A percentile compares a stretch with the other conserved stretches of the same genome.
Conservation (phyloP, 2,797 vertebrate genomes). For the Echeneis naucrates region DNA sequence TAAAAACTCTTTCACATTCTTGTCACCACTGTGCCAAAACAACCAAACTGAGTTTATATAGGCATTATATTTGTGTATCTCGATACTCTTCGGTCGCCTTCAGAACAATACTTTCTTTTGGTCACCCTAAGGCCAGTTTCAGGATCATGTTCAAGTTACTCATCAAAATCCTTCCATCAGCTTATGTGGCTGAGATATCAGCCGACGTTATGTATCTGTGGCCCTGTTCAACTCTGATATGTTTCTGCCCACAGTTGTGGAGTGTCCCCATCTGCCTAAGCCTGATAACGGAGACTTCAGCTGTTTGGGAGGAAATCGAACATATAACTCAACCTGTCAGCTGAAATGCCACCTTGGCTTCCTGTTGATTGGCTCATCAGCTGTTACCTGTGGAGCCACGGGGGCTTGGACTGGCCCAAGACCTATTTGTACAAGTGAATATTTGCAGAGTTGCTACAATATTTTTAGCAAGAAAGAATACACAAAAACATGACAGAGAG, state of each 20-base stretch:
- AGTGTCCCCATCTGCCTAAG: conserved; percentile 50
- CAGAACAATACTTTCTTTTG: conserved; percentile 47
- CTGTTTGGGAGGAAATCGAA: conserved; percentile 54
- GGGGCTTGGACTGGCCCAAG: conserved; percentile 67
- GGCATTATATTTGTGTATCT: no score
- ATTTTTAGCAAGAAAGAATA: neutral
- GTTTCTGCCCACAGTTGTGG: conserved; percentile 49
- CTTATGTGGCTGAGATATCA: neutral
- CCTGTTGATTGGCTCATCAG: conserved; percentile 30
- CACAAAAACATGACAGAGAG: neutral
- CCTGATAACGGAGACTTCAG: conserved; percentile 47
- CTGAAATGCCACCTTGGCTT: conserved; percentile 66
- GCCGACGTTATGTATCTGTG: conserved; percentile 23
- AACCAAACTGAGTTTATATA: no score
- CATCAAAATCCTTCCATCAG: conserved; percentile 28
- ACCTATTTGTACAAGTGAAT: conserved; percentile 68
- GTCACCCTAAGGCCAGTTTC: conserved; percentile 52
- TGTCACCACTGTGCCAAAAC: no score
- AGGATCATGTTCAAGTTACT: conserved; percentile 9
- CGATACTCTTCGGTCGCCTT: no score
- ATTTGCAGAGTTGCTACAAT: neutral
- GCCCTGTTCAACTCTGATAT: conserved; percentile 18
- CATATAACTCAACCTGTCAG: conserved; percentile 63
- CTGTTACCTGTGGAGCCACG: conserved; percentile 52
- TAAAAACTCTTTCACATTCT: no score